These are phyloP conservation scores for Camponotus pennsylvanicus DNA, from an alignment of 1,140 invertebrate genomes.

Conservation along the genomic window DNA sequence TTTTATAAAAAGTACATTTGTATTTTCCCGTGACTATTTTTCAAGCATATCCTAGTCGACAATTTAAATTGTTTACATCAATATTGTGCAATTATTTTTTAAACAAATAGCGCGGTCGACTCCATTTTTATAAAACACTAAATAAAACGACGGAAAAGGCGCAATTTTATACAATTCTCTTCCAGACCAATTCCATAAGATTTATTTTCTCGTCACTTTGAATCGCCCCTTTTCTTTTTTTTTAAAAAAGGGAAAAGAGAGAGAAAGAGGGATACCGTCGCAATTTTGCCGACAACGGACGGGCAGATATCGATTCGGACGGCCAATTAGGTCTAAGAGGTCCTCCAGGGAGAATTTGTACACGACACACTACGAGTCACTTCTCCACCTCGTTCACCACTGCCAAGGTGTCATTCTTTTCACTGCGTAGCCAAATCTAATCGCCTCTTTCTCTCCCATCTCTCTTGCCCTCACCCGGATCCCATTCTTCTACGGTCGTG, in stretches of 20 bases:
- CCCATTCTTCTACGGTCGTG: conserved; percentile 60
- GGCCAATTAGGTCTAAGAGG: conserved; percentile 86
- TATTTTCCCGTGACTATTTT: background rate
- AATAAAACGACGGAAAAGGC: conserved; percentile 47
- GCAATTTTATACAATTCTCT: conserved; percentile 23
- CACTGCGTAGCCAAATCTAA: conserved; percentile 52
- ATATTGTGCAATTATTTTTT: conserved; percentile 37
- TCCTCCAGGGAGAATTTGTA: conserved; percentile 81
- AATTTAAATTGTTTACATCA: conserved; percentile 37
- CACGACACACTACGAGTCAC: conserved; percentile 30
- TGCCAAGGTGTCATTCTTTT: conserved; percentile 63
- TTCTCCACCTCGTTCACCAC: conserved; percentile 37
- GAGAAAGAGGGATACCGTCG: conserved; percentile 59
- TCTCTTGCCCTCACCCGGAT: background rate
- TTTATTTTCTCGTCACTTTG: conserved; percentile 55
- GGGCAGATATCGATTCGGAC: conserved; percentile 82
- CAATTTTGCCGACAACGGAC: conserved; percentile 57
- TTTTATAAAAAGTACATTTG: background rate
- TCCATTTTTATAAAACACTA: conserved; percentile 53
- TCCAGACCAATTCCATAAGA: conserved; percentile 34
- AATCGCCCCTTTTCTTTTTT: conserved; percentile 34
- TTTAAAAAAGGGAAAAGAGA: conserved; percentile 28
- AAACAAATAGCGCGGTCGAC: conserved; percentile 11
- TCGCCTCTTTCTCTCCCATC: background rate
- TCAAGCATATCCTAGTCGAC: background rate